These are phyloP conservation scores for Onychorhynchus coronatus DNA, from an alignment of 2,113 vertebrate species.

Conservation along the genomic window DNA sequence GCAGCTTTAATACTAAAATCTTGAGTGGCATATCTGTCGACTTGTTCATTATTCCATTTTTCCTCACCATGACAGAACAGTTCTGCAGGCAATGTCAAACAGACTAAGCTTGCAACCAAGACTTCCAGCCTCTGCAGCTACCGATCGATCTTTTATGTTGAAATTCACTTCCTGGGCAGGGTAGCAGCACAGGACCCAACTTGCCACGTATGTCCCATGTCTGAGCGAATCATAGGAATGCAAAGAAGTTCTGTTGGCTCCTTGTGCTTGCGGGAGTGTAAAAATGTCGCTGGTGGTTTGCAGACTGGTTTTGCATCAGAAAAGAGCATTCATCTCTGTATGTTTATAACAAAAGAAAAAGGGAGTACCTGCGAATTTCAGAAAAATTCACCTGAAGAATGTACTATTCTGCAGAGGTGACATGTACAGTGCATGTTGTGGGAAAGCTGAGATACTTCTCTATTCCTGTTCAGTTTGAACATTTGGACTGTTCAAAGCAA, in stretches of 20 bases:
- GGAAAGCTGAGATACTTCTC: background rate
- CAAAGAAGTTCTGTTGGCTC: background rate
- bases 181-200: background rate
- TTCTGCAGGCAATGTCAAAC: background rate
- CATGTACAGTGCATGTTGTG: fast-evolving
- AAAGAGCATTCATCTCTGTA: background rate
- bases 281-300: background rate
- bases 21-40: background rate
- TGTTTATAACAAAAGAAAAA: background rate
- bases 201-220: conserved; percentile 47
- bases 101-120: background rate
- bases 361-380: background rate
- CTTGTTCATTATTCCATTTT: background rate
- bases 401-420: background rate
- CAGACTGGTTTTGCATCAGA: background rate
- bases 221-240: background rate
- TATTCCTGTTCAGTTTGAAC: background rate
- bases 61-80: background rate
- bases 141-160: background rate
- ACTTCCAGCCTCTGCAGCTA: background rate
- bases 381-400: background rate
- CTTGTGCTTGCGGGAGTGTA: background rate
- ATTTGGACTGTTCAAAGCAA: background rate
- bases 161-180: background rate
- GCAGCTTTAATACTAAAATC: background rate